Base-by-base conservation (phyloP, 2,797 vertebrate genomes). In the Sternarchorhynchus goeldii region DNA sequence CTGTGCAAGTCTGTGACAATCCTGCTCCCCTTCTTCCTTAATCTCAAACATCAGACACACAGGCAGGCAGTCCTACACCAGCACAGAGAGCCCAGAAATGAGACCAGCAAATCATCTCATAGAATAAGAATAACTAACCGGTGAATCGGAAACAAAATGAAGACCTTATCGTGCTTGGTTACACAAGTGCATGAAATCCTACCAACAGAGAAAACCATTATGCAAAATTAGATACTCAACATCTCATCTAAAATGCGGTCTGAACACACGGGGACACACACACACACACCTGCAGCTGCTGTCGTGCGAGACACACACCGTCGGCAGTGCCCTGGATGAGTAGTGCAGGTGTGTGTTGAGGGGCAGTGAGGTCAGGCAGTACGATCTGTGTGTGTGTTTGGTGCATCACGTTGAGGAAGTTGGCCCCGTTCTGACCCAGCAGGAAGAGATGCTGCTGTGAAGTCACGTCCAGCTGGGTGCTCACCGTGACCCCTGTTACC, bases 41-140 rank as follows among this genome's bases (percentile, higher is more conserved):
- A 94, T 90, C 88, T 94, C 93, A 83, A 94, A 94, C 93, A 94
- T 94, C 88, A 94, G 88, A 85, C 94, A 94, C 80, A 93, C 90
- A 0, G 94, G 94, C 79, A 94, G 86, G 76, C 93, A 94, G 86
- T 94, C 93, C 94, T 89, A 70, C 25, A 76, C 16, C 14, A 74
- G 68, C 36, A 80, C 45, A 86, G 5, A 81, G 20, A 77, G 25
- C 65, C 70, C 18, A 50, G 6, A 41, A 58, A 70, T 31, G 20
- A 70, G 12, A 25, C 12, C 63, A 75, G 53, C 5, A 14, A 65
- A 65, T 56, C 12, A 60, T 12, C 20, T 21, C 18, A 39, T 20
- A 60, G 8, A 16, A 69, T 2, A 31, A 4, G 32, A 69, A 10
- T 8, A 34, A 8, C 10, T 12, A 20, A 68, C 45, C 1, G 6